phyloP scores from a whole-genome alignment of 2,113 vertebrate species.

The Lamprologus ornatipinnis region DNA sequence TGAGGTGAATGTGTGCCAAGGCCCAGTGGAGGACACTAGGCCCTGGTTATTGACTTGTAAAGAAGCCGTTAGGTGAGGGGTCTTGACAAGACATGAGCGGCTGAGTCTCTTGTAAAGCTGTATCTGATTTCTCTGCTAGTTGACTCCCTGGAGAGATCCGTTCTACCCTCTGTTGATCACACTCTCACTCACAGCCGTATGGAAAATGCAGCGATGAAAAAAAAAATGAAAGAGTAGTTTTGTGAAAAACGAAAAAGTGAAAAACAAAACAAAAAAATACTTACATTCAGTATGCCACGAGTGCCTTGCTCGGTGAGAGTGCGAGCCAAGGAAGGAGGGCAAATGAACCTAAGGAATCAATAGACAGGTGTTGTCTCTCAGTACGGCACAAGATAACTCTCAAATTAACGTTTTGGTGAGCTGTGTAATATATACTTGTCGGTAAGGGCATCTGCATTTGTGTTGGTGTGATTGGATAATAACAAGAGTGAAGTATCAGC shows the following conservation, averaged over 20 bases:
- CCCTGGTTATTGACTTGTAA: constrained; percentile 71
- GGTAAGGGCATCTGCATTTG: constrained; percentile 1
- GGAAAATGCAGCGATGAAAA: constrained; percentile 56
- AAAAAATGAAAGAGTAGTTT: constrained; percentile 68
- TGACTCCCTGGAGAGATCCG: constrained; percentile 82
- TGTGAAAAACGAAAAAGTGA: not conserved
- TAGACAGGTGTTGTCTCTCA: not conserved
- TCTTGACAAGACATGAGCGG: constrained; percentile 72
- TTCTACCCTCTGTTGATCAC: constrained; percentile 75
- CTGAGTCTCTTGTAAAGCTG: constrained; percentile 67
- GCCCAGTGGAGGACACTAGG: constrained; percentile 52
- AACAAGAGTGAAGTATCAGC: constrained; percentile 83
- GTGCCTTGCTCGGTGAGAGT: not conserved
- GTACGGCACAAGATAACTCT: constrained; percentile 27
- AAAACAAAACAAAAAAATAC: constrained; percentile 62
- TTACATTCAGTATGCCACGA: constrained; percentile 73
- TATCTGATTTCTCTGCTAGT: constrained; percentile 85
- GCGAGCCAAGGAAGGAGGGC: not conserved
- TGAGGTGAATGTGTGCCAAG: constrained; percentile 47
- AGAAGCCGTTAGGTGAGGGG: constrained; percentile 67
- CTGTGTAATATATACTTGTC: not conserved
- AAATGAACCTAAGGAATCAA: not conserved
- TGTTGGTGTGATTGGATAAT: constrained; percentile 64
- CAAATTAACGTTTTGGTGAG: constrained; percentile 18
- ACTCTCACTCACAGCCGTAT: constrained; percentile 81